phyloP scores from a whole-genome alignment of 2,113 vertebrate species.

The Prunella himalayana region DNA sequence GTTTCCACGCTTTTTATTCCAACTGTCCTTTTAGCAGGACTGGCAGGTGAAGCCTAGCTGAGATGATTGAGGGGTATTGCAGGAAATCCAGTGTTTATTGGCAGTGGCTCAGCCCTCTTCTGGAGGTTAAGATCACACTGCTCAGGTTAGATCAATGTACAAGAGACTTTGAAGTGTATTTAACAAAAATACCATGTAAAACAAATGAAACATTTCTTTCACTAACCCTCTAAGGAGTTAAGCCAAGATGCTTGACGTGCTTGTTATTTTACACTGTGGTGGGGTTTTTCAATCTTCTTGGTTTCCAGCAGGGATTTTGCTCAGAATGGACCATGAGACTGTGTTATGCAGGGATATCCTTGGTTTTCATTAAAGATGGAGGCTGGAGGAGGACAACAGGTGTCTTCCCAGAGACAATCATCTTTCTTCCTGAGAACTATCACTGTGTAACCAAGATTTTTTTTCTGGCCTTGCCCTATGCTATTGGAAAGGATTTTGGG shows the following conservation, averaged over 20 bases:
- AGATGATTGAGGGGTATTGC: not conserved
- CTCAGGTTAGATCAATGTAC: not conserved
- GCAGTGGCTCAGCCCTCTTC: not conserved
- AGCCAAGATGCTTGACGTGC: not conserved
- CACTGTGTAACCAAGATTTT: not conserved
- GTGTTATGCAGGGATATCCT: not conserved
- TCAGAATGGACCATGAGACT: not conserved
- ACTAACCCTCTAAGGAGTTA: not conserved
- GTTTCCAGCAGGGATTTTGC: not conserved
- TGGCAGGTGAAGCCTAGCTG: not conserved
- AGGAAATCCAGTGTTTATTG: not conserved
- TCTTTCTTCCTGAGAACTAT: not conserved
- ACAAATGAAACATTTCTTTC: conserved; percentile 29
- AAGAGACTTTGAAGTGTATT: conserved; percentile 17
- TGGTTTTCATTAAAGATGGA: not conserved
- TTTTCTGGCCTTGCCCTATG: not conserved
- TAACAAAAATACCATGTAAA: conserved; percentile 42
- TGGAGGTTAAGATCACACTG: not conserved
- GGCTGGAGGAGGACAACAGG: not conserved
- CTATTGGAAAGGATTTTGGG: not conserved
- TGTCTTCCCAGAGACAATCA: not conserved
- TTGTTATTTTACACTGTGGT: not conserved
- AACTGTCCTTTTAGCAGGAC: not conserved
- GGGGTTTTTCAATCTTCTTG: not conserved
- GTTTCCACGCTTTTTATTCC: not conserved